Conservation (phyloP, 92 coral and sea anemone species). For the Nematostella vectensis region DNA sequence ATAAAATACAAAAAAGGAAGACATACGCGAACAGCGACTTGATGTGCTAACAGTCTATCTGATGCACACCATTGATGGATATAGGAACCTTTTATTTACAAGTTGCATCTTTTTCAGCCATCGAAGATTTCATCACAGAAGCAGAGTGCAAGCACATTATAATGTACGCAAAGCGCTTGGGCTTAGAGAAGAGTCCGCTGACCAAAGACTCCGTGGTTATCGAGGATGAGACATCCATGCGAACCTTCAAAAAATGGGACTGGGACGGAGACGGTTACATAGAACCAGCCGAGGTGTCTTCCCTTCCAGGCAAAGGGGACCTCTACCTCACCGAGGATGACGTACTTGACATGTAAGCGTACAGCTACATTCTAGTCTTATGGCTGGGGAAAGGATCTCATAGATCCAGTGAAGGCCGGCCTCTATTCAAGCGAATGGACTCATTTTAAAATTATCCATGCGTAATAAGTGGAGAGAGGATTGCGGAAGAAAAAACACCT, state of each 20-base stretch:
- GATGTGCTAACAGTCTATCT: too few species aligned
- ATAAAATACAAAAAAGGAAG: too few species aligned
- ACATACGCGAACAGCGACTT: too few species aligned
- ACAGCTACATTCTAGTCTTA: too few species aligned
- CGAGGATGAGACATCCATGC: conserved; percentile 68
- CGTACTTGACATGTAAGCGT: conserved; percentile 42
- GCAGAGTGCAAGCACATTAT: conserved; percentile 79
- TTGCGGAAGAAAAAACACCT: too few species aligned
- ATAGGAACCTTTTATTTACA: too few species aligned
- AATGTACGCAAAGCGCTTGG: conserved; percentile 57
- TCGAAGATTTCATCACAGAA: conserved; percentile 48
- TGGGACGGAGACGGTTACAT: conserved; percentile 62
- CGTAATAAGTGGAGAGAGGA: too few species aligned
- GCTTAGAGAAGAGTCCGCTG: conserved; percentile 71
- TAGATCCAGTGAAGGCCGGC: too few species aligned
- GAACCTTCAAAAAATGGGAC: conserved; percentile 69
- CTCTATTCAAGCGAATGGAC: too few species aligned
- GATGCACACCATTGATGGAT: too few species aligned
- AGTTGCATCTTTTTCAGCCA: conserved; percentile 37
- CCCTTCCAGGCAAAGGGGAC: conserved; percentile 66
- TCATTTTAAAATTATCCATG: too few species aligned
- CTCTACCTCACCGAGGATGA: conserved; percentile 61
- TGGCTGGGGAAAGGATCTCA: too few species aligned
- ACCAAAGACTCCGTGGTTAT: conserved; percentile 30
- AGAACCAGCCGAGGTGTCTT: conserved; percentile 49